phyloP scores from a whole-genome alignment of 2,888 invertebrate species.

The Pediacus dermestoides region DNA sequence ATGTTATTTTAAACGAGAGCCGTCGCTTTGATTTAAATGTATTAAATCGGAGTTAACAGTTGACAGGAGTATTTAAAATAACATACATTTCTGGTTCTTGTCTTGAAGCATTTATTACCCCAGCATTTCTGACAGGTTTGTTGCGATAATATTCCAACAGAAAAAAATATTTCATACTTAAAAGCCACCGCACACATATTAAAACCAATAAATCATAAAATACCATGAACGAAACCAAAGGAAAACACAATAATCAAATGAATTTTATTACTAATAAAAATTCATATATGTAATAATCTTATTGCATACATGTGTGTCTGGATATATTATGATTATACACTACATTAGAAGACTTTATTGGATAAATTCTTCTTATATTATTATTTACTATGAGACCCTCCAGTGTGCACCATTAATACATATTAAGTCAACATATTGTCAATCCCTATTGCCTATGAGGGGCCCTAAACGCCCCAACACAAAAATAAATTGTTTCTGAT shows the following conservation, averaged over 20 bases:
- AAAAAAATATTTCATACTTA: constrained; percentile 20
- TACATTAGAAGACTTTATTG: constrained; percentile 24
- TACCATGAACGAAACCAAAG: constrained; percentile 25
- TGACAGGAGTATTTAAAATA: constrained; percentile 46
- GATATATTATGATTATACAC: not conserved
- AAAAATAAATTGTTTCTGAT: no score
- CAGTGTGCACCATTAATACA: constrained; percentile 45
- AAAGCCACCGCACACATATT: constrained; percentile 31
- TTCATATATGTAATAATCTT: constrained; percentile 15
- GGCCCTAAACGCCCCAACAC: no score
- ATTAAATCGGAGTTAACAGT: constrained; percentile 42
- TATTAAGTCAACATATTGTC: constrained; percentile 47
- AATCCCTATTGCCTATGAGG: constrained; percentile 12
- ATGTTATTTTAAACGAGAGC: constrained; percentile 38
- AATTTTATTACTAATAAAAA: constrained; percentile 30
- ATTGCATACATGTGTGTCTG: not conserved
- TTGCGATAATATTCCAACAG: constrained; percentile 15
- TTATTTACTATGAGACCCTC: constrained; percentile 19
- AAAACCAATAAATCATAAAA: constrained; percentile 34
- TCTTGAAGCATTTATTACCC: constrained; percentile 34
- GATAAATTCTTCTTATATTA: constrained; percentile 28
- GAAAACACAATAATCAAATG: constrained; percentile 27
- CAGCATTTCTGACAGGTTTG: constrained; percentile 23
- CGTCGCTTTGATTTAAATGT: constrained; percentile 42
- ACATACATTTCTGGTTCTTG: constrained; percentile 45